These are phyloP conservation scores for Patagioenas fasciata DNA, from an alignment of 2,113 vertebrate genomes.

Conservation along the genomic window DNA sequence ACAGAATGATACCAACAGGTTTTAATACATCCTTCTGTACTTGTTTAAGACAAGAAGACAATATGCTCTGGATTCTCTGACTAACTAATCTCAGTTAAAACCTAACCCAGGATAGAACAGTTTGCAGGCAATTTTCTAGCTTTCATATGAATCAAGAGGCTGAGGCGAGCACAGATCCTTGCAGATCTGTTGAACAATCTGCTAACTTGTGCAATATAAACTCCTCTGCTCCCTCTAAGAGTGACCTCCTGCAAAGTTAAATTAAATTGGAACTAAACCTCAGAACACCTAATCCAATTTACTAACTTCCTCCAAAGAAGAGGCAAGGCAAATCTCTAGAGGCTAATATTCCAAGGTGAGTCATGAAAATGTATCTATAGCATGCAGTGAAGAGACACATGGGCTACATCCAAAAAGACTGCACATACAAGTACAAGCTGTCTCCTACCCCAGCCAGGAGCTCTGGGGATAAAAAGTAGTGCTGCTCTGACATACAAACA, in stretches of 20 bases:
- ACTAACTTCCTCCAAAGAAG: background rate
- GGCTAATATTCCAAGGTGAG: background rate
- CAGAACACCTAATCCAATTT: background rate
- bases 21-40: background rate
- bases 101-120: background rate
- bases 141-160: background rate
- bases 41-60: background rate
- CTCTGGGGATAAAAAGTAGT: background rate
- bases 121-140: background rate
- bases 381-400: background rate
- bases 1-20: background rate
- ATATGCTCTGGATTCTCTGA: background rate
- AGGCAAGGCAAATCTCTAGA: background rate
- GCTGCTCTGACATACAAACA: background rate
- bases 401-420: background rate
- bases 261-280: background rate
- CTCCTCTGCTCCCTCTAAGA: background rate
- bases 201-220: background rate
- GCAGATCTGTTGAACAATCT: background rate
- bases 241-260: background rate
- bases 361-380: background rate
- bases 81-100: background rate
- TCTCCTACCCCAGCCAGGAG: background rate
- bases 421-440: accelerated
- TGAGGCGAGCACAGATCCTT: background rate